A percentile compares a stretch with the other conserved stretches of the same genome.
These are phyloP conservation scores for Pseudomyrmex sp. DNA, from an alignment of 1,140 invertebrate genomes.

Conservation along the genomic window DNA sequence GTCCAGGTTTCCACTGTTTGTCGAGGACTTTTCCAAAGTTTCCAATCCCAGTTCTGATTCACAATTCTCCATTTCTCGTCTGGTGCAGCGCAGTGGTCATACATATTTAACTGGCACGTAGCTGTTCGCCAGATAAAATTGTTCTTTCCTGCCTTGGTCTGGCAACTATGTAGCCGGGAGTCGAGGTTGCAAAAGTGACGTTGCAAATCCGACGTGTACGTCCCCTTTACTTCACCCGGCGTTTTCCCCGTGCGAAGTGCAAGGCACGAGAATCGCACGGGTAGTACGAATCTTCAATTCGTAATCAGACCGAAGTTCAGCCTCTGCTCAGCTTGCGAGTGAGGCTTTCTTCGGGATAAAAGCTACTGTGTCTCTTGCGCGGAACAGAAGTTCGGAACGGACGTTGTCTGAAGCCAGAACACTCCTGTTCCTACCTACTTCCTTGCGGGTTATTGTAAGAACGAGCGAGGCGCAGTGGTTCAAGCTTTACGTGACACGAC, in stretches of 20 bases:
- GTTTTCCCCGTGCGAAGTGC: neutral
- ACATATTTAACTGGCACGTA: conserved; percentile 70
- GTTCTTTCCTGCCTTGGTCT: conserved; percentile 5
- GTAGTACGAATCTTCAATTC: conserved; percentile 66
- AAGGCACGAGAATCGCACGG: conserved; percentile 22
- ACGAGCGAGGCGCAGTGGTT: neutral
- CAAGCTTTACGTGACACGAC: conserved; percentile 16
- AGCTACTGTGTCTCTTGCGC: conserved; percentile 45
- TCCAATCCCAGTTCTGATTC: conserved; percentile 60
- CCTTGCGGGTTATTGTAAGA: conserved; percentile 1
- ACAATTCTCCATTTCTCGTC: conserved; percentile 66
- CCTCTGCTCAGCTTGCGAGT: conserved; percentile 22
- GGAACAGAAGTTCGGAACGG: conserved; percentile 41
- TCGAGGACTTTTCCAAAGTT: conserved; percentile 32
- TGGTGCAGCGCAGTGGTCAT: conserved; percentile 53
- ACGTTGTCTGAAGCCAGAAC: conserved; percentile 29
- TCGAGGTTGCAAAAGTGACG: neutral
- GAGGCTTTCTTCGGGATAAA: conserved; percentile 32
- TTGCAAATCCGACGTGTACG: conserved; percentile 32
- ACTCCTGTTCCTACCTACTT: neutral
- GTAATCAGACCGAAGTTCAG: conserved; percentile 74
- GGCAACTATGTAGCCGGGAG: neutral
- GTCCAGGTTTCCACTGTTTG: conserved; percentile 9
- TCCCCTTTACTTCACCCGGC: conserved; percentile 12
- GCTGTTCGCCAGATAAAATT: conserved; percentile 61